Conservation (phyloP, 2,888 invertebrate species). For the Pemphredon lugubris region DNA sequence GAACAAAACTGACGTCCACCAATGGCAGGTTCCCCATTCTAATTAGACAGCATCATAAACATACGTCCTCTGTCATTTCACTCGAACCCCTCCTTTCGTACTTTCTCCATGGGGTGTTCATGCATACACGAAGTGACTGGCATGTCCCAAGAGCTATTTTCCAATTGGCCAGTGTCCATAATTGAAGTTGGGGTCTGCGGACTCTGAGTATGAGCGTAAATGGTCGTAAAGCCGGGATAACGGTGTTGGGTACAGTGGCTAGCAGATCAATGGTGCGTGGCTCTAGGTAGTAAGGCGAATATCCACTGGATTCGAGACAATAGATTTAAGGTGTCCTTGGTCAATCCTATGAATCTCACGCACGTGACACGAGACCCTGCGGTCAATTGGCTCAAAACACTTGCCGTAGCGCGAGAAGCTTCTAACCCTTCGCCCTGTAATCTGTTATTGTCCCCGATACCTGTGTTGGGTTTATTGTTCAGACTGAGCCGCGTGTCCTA, state of each 20-base stretch:
- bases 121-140: conserved; percentile 59
- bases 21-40: conserved; percentile 46
- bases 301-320: conserved; percentile 48
- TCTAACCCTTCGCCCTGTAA: neutral
- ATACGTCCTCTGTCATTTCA: conserved; percentile 53
- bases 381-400: conserved; percentile 28
- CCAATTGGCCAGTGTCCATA: conserved; percentile 74
- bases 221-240: conserved; percentile 58
- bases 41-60: conserved; percentile 73
- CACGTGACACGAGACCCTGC: conserved; percentile 48
- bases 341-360: conserved; percentile 45
- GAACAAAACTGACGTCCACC: conserved; percentile 33
- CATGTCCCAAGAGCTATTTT: conserved; percentile 68
- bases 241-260: conserved; percentile 10
- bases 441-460: too few species aligned
- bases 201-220: conserved; percentile 58
- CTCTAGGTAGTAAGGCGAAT: conserved; percentile 6
- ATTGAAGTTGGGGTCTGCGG: conserved; percentile 64
- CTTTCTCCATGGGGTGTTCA: conserved; percentile 35
- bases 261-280: conserved; percentile 13
- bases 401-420: conserved; percentile 4
- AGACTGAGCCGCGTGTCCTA: too few species aligned
- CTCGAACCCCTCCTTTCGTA: conserved; percentile 39
- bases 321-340: conserved; percentile 56
- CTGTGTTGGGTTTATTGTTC: too few species aligned